Evolutionary conservation across 1,140 invertebrate species (phyloP).

Genomic region (Hetaerina americana): DNA sequence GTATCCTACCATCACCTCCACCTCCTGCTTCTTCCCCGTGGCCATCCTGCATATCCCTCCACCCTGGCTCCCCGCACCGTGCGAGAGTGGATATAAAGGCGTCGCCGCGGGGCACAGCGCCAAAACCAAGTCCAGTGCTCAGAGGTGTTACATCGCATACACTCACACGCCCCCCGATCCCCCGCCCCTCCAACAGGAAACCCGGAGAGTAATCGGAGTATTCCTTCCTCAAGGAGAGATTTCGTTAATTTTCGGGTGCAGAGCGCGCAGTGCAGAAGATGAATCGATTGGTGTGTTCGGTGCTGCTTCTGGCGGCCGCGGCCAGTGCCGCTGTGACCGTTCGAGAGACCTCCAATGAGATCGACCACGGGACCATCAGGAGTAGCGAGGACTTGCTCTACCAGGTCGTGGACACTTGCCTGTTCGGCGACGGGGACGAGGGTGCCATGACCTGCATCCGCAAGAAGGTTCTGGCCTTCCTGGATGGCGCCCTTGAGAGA

Average conservation of each 20-base stretch:
- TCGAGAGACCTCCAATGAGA: neutral
- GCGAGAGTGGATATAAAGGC: constrained; percentile 38
- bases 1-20: neutral
- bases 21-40: too few species aligned
- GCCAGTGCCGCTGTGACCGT: neutral
- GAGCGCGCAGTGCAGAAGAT: too few species aligned
- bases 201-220: too few species aligned
- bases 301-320: constrained; percentile 19
- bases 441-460: constrained; percentile 49
- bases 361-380: constrained; percentile 9
- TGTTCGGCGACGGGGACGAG: constrained; percentile 38
- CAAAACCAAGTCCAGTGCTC: constrained; percentile 34
- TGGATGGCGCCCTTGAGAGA: constrained; percentile 45
- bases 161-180: constrained; percentile 13
- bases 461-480: constrained; percentile 52
- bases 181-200: constrained; percentile 15
- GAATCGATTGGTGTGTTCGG: constrained; percentile 22
- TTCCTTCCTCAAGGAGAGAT: too few species aligned
- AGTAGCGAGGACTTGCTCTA: constrained; percentile 50
- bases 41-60: constrained; percentile 25
- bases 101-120: constrained; percentile 27
- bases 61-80: constrained; percentile 30
- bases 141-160: constrained; percentile 32
- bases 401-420: constrained; percentile 55
- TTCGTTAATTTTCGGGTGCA: too few species aligned